These are phyloP conservation scores for Matsumyia berberina DNA, from an alignment of 2,888 invertebrate genomes.

Conservation along the genomic window DNA sequence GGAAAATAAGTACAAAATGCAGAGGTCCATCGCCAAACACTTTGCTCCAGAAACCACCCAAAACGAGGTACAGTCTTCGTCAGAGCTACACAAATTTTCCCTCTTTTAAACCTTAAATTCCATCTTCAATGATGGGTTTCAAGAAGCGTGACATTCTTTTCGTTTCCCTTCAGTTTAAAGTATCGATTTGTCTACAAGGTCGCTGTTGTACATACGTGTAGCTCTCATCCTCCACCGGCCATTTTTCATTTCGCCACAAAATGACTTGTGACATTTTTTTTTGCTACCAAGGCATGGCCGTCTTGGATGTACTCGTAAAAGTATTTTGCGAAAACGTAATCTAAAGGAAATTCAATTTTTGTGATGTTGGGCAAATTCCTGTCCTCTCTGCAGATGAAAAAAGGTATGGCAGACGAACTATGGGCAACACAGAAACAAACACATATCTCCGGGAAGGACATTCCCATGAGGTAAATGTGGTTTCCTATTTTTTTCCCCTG, in stretches of 20 bases:
- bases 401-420: not conserved
- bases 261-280: constrained; percentile 12
- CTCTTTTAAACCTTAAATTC: not conserved
- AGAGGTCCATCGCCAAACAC: too few species aligned
- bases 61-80: not conserved
- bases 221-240: not conserved
- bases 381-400: not conserved
- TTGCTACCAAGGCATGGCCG: not conserved
- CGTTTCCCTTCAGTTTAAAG: not conserved
- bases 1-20: not conserved
- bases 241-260: not conserved
- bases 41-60: not conserved
- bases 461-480: not conserved
- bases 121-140: not conserved
- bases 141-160: not conserved
- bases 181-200: not conserved
- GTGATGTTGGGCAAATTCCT: constrained; percentile 2
- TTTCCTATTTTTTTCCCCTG: not conserved
- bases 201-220: too few species aligned
- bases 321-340: constrained; percentile 1
- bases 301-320: not conserved
- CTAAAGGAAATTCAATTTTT: constrained; percentile 2
- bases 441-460: not conserved
- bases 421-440: not conserved
- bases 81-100: not conserved